Evolutionary conservation across 2,113 vertebrate species (phyloP).

Genomic region (Odontesthes bonariensis): DNA sequence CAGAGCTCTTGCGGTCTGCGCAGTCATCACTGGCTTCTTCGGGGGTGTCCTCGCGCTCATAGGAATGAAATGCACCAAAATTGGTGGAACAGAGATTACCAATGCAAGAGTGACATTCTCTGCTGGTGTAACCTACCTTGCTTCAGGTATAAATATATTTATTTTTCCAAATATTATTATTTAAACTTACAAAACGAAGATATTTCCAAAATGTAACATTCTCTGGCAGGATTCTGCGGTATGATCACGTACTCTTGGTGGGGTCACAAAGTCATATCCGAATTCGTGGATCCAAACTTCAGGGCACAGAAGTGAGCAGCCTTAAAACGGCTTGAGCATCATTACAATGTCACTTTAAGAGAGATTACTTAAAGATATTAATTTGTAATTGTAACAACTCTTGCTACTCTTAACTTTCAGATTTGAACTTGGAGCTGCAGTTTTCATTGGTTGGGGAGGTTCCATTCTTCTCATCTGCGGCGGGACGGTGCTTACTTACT

Average conservation of each 20-base stretch:
- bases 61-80: constrained; percentile 98
- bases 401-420: constrained; percentile 23
- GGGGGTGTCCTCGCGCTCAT: constrained; percentile 89
- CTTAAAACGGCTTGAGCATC: neutral
- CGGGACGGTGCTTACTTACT: constrained; percentile 87
- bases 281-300: constrained; percentile 91
- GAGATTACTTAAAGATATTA: neutral
- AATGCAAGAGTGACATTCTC: constrained; percentile 93
- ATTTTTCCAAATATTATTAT: neutral
- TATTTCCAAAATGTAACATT: neutral
- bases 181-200: neutral
- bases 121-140: constrained; percentile 89
- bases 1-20: constrained; percentile 90
- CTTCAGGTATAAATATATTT: constrained; percentile 85
- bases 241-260: constrained; percentile 94
- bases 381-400: neutral
- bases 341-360: neutral
- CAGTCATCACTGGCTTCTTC: constrained; percentile 93
- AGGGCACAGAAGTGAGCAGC: constrained; percentile 90
- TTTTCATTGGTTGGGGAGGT: constrained; percentile 96
- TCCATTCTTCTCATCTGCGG: constrained; percentile 90
- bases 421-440: constrained; percentile 93
- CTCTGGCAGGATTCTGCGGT: constrained; percentile 87
- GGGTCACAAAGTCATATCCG: constrained; percentile 88
- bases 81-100: constrained; percentile 90